phyloP scores from a whole-genome alignment of 2,888 invertebrate species.

The Stramonita haemastoma region DNA sequence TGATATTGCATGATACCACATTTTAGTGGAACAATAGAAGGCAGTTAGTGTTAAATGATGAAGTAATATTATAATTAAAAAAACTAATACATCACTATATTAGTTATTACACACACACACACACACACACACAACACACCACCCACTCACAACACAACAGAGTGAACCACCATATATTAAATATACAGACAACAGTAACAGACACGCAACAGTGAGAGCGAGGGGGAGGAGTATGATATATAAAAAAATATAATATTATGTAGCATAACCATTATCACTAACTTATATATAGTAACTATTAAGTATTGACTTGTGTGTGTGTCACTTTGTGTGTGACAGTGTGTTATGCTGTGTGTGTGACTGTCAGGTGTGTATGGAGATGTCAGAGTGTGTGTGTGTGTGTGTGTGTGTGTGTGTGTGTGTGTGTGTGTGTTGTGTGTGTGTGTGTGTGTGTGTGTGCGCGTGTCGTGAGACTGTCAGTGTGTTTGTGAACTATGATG shows the following conservation, averaged over 20 bases:
- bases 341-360: neutral
- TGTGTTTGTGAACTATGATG: neutral
- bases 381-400: neutral
- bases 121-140: neutral
- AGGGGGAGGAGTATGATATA: too few species aligned
- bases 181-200: too few species aligned
- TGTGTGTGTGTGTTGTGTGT: slow-evolving; percentile 6
- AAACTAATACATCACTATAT: too few species aligned
- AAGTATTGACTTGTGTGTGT: neutral
- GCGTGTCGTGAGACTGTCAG: neutral
- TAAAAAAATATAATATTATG: too few species aligned
- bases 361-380: neutral
- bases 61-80: too few species aligned
- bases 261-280: too few species aligned
- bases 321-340: too few species aligned
- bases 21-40: slow-evolving; percentile 88
- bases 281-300: too few species aligned
- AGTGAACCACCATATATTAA: too few species aligned
- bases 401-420: slow-evolving; percentile 10
- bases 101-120: slow-evolving; percentile 10
- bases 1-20: slow-evolving; percentile 85
- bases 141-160: too few species aligned
- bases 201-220: too few species aligned
- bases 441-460: slow-evolving; percentile 9
- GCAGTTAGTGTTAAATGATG: too few species aligned